Evolutionary conservation across 2,888 invertebrate genomes (phyloP).

Genomic region (Acronicta leporina): DNA sequence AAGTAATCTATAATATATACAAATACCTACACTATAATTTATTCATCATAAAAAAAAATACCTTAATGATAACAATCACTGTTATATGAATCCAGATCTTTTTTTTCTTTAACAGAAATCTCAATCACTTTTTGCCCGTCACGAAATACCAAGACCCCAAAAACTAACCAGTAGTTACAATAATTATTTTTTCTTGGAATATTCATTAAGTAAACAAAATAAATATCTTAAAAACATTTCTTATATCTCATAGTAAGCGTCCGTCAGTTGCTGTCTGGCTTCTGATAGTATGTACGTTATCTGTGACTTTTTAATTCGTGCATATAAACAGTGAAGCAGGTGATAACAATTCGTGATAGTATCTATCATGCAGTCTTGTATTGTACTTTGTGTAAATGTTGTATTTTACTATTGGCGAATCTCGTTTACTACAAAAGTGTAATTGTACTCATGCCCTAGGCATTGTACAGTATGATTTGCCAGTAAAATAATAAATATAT

Average conservation of each 20-base stretch:
- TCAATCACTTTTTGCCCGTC: too few species aligned
- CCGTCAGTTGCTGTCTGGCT: constrained; percentile 2
- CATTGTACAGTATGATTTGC: background rate
- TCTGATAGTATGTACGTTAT: constrained; percentile 15
- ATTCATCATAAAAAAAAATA: too few species aligned
- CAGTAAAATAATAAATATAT: too few species aligned
- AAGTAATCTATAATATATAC: too few species aligned
- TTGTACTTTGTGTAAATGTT: background rate
- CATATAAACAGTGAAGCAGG: constrained; percentile 28
- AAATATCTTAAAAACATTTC: constrained; percentile 10
- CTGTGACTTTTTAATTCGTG: constrained; percentile 18
- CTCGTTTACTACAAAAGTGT: background rate
- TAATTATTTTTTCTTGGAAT: background rate
- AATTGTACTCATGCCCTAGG: background rate
- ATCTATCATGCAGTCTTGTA: background rate
- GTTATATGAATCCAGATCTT: too few species aligned
- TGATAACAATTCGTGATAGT: constrained; percentile 15
- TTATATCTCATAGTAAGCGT: constrained; percentile 10
- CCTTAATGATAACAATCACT: too few species aligned
- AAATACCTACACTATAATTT: too few species aligned
- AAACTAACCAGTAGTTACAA: too few species aligned
- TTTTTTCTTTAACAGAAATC: too few species aligned
- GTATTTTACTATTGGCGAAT: background rate
- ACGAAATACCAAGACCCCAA: too few species aligned
- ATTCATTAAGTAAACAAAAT: constrained; percentile 2